These are phyloP conservation scores for Podotricha telesiphe DNA, from an alignment of 2,888 invertebrate genomes.

Conservation along the genomic window DNA sequence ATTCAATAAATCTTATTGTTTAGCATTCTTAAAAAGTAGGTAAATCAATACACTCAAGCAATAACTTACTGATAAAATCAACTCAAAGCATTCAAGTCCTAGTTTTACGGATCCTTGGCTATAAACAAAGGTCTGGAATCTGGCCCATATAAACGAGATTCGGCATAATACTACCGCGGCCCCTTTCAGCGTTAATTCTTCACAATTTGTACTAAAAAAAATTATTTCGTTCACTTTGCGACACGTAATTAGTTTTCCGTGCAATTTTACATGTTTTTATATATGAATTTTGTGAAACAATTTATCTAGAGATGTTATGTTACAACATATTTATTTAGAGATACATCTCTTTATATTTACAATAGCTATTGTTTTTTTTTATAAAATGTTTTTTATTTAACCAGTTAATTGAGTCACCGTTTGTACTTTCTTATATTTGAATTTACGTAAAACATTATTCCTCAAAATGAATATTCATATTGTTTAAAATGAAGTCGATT, in stretches of 20 bases:
- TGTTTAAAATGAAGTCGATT: constrained; percentile 12
- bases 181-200: constrained; percentile 1
- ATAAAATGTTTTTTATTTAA: neutral
- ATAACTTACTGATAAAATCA: constrained; percentile 24
- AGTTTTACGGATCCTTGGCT: constrained; percentile 23
- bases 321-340: too few species aligned
- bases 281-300: neutral
- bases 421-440: neutral
- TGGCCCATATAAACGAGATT: constrained; percentile 22
- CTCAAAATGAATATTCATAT: constrained; percentile 15
- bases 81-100: constrained; percentile 11
- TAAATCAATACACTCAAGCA: constrained; percentile 10
- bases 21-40: neutral
- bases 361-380: too few species aligned
- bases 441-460: constrained; percentile 3
- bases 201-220: constrained; percentile 1
- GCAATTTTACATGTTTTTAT: neutral
- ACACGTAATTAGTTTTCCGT: constrained; percentile 2
- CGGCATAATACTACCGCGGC: neutral
- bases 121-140: constrained; percentile 21
- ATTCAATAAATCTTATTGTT: neutral
- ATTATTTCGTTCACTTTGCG: constrained; percentile 9
- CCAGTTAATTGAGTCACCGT: neutral
- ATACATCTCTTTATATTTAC: neutral
- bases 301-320: neutral